Percentiles rank a stretch among this genome's conserved stretches.
Conservation (phyloP, 2,888 invertebrate genomes). For the Ochropleura leucogaster region DNA sequence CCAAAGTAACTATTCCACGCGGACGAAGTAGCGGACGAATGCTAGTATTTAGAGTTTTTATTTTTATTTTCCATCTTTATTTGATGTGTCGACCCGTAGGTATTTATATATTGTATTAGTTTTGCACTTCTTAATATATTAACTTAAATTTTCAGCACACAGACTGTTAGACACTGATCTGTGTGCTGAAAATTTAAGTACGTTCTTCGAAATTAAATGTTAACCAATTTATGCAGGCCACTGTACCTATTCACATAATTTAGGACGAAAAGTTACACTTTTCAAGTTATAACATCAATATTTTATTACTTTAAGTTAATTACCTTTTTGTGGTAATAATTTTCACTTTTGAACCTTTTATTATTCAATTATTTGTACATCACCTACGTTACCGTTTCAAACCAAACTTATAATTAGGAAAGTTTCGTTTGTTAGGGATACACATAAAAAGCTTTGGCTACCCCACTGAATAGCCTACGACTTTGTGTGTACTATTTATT, state of each 20-base stretch:
- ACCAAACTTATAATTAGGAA: slow-evolving; percentile 51
- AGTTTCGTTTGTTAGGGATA: slow-evolving; percentile 51
- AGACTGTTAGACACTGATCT: not conserved
- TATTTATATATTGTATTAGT: not conserved
- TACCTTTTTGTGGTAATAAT: slow-evolving; percentile 45
- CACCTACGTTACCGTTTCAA: slow-evolving; percentile 33
- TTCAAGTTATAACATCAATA: slow-evolving; percentile 32
- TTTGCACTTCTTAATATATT: not conserved
- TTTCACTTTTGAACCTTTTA: slow-evolving; percentile 35
- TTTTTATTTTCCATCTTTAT: not conserved
- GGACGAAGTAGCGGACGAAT: no score
- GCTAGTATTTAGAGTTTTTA: not conserved
- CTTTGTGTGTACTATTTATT: slow-evolving; percentile 26
- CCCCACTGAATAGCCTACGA: slow-evolving; percentile 30
- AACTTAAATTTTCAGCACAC: not conserved
- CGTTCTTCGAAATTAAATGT: no score
- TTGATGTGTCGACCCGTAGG: not conserved
- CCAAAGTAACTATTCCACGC: no score
- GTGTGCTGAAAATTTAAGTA: no score
- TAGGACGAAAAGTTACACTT: slow-evolving; percentile 17
- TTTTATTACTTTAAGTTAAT: slow-evolving; percentile 42
- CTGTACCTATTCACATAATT: slow-evolving; percentile 12
- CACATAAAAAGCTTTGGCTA: slow-evolving; percentile 40
- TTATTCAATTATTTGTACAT: slow-evolving; percentile 51
- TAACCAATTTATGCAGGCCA: not conserved